Percentiles rank a stretch among this genome's conserved stretches.
Evolutionary conservation across 2,888 invertebrate genomes (phyloP).

Genomic region (Lycia hirtaria): DNA sequence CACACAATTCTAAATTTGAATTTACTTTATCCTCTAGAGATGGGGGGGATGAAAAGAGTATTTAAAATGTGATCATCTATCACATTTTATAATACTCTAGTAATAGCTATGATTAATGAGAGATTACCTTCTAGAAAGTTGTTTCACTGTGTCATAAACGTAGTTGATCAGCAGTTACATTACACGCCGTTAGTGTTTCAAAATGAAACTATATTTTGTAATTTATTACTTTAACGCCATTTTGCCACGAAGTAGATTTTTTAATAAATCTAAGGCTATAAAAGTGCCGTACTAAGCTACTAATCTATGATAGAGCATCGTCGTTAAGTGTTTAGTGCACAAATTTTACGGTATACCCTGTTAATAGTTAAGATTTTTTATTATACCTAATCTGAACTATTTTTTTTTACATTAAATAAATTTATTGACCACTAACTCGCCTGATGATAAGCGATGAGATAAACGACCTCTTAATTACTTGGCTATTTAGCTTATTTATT

Average conservation of each 20-base stretch:
- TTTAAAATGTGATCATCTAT: no score
- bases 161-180: slow-evolving; percentile 47
- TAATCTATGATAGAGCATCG: neutral
- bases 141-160: slow-evolving; percentile 39
- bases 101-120: neutral
- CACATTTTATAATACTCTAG: no score
- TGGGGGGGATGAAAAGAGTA: no score
- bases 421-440: no score
- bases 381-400: no score
- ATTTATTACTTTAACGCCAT: slow-evolving; percentile 40
- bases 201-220: slow-evolving; percentile 44
- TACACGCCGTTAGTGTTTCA: slow-evolving; percentile 36
- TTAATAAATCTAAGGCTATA: slow-evolving; percentile 36
- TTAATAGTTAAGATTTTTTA: no score
- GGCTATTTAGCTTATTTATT: no score
- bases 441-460: no score
- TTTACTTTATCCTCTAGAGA: no score
- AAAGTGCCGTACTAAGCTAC: neutral
- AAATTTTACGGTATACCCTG: neutral
- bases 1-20: no score
- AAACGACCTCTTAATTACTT: no score
- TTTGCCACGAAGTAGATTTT: slow-evolving; percentile 35
- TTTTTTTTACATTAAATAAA: no score
- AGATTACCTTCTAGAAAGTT: neutral
- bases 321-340: neutral